Conservation (phyloP, 2,797 vertebrate species). For the Echeneis naucrates region DNA sequence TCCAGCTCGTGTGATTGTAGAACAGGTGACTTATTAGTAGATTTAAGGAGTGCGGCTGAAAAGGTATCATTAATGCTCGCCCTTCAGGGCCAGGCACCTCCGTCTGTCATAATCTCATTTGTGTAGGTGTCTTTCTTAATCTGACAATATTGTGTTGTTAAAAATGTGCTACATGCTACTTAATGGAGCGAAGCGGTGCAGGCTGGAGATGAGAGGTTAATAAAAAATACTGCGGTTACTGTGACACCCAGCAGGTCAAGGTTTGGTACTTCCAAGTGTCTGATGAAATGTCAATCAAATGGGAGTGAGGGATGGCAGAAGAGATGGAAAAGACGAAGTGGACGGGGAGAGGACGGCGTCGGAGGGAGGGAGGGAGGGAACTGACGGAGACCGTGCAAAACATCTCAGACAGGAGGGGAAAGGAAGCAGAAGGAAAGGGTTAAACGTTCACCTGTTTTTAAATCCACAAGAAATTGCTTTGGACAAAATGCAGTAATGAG, state of each 20-base stretch:
- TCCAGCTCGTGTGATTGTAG: background rate
- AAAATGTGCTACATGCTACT: background rate
- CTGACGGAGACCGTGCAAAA: too few relatives aligned
- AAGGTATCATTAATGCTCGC: background rate
- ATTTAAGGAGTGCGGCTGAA: too few relatives aligned
- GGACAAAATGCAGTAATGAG: too few relatives aligned
- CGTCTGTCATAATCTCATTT: background rate
- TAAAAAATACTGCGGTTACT: slow-evolving; percentile 45
- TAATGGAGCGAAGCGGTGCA: slow-evolving; percentile 6
- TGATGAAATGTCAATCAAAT: slow-evolving; percentile 69
- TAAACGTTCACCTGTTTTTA: slow-evolving; percentile 3
- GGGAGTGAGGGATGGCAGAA: slow-evolving; percentile 34
- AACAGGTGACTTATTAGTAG: background rate
- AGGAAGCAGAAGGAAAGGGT: slow-evolving; percentile 26
- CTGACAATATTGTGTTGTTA: slow-evolving; percentile 15
- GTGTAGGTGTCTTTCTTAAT: background rate
- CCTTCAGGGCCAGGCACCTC: background rate
- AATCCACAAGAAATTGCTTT: too few relatives aligned
- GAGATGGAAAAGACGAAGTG: slow-evolving; percentile 27
- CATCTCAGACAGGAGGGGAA: slow-evolving; percentile 36
- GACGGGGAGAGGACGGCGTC: slow-evolving; percentile 15
- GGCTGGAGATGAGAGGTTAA: slow-evolving; percentile 42
- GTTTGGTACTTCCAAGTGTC: slow-evolving; percentile 54
- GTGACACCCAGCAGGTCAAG: slow-evolving; percentile 68
- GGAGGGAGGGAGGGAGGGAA: slow-evolving; percentile 2